Evolutionary conservation across 2,113 vertebrate species (phyloP), one percentile per base, ranked within the genome.

Genomic region (Tympanuchus pallidicinctus): DNA sequence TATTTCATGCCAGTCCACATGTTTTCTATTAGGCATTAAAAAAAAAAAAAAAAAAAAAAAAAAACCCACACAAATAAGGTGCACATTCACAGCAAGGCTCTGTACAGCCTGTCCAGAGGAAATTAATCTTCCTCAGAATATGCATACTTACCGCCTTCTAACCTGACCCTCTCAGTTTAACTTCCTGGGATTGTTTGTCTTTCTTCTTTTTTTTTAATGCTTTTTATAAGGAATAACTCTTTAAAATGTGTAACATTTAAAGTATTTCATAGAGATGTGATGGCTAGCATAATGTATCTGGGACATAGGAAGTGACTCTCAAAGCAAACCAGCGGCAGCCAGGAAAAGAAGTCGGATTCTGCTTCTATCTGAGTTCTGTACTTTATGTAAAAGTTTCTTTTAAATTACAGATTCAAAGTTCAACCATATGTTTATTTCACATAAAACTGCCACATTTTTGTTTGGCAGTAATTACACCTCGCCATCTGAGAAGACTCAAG

Each of bases 281-380:
- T 12, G 36, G 40, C 61, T 38, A 74, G 25, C 24, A 69, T 61
- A 13, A 1, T 22, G 0, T 6, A 60, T 3, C 25, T 65, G 4
- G 74, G 77, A 84, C 54, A 6, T 0, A 32, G 14, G 24, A 83
- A 86, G 12, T 5, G 36, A 86, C 34, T 30, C 34, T 27, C 43
- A 61, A 56, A 52, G 65, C 57, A 61, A 67, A 72, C 22, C 36
- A 54, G 22, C 48, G 86, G 36, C 45, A 63, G 15, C 16, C 48
- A 50, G 42, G 57, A 89, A 38, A 28, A 45, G 11, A 76, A 72
- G 24, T 69, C 43, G 43, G n/a, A 56, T 81, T 61, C 28, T 66
- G 61, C 52, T 77, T 85, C 30, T 19, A 32, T 69, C 57, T 77
- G 22, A 16, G 22, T 66, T 82, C 30, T 63, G 30, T 60, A 4